These are phyloP conservation scores for Luehdorfia chinensis DNA, from an alignment of 1,140 invertebrate genomes.

Conservation along the genomic window DNA sequence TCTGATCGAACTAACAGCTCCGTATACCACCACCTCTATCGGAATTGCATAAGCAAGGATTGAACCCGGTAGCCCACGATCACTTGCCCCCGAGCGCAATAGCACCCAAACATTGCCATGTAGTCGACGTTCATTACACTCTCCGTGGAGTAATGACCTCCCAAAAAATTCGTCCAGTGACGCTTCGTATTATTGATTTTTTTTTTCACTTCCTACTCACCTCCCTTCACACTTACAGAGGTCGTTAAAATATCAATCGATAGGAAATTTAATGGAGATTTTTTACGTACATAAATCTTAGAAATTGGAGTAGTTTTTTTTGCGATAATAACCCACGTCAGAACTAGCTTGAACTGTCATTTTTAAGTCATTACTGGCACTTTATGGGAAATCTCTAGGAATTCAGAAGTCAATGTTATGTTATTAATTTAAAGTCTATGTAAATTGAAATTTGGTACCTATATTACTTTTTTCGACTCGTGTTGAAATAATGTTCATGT, in stretches of 20 bases:
- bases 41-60: slow-evolving; percentile 12
- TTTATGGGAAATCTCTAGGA: too few relatives aligned
- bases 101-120: slow-evolving; percentile 15
- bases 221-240: slow-evolving; percentile 3
- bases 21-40: background rate
- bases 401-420: too few relatives aligned
- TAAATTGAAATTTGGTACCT: too few relatives aligned
- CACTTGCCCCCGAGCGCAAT: slow-evolving; percentile 9
- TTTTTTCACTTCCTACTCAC: slow-evolving; percentile 17
- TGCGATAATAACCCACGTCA: too few relatives aligned
- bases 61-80: slow-evolving; percentile 14
- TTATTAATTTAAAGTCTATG: too few relatives aligned
- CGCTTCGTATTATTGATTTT: slow-evolving; percentile 11
- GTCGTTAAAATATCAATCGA: slow-evolving; percentile 1
- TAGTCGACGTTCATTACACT: slow-evolving; percentile 12
- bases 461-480: too few relatives aligned
- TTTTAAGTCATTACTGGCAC: too few relatives aligned
- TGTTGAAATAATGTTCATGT: too few relatives aligned
- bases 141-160: slow-evolving; percentile 19
- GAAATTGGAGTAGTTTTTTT: too few relatives aligned
- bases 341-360: too few relatives aligned
- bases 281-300: too few relatives aligned
- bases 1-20: background rate
- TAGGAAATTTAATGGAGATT: background rate
- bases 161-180: slow-evolving; percentile 22